phyloP scores from a whole-genome alignment of 2,888 invertebrate species.

The Ornithoptera alexandrae region DNA sequence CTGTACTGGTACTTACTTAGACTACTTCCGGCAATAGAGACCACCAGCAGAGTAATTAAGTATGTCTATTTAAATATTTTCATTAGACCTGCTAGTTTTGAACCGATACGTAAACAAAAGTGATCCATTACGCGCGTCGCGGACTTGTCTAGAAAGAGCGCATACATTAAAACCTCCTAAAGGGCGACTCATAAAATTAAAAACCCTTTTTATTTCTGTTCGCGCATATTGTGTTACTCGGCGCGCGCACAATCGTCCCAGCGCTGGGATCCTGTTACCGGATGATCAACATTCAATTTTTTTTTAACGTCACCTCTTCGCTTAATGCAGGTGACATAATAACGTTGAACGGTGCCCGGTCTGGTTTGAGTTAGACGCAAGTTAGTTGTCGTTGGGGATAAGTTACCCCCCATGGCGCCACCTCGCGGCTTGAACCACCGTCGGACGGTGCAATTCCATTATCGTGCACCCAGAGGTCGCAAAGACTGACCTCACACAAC shows the following conservation, averaged over 20 bases:
- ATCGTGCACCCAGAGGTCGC: conserved; percentile 32
- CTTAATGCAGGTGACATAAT: conserved; percentile 1
- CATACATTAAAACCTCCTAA: conserved; percentile 16
- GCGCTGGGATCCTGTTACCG: conserved; percentile 28
- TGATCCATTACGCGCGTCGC: neutral
- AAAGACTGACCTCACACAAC: conserved; percentile 16
- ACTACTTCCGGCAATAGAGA: no score
- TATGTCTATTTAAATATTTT: neutral
- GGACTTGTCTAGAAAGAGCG: conserved; percentile 4
- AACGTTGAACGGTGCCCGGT: conserved; percentile 10
- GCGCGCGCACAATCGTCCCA: conserved; percentile 26
- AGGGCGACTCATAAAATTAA: conserved; percentile 26
- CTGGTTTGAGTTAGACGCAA: conserved; percentile 3
- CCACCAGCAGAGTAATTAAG: neutral
- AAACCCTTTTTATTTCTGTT: conserved; percentile 12
- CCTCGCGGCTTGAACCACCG: conserved; percentile 30
- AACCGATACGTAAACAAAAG: conserved; percentile 1
- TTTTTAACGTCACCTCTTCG: conserved; percentile 27
- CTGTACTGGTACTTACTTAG: no score
- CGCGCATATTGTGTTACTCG: conserved; percentile 25
- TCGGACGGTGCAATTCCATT: conserved; percentile 37
- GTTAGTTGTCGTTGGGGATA: conserved; percentile 5
- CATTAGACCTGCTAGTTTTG: neutral
- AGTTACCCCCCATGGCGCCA: conserved; percentile 33
- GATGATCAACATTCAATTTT: conserved; percentile 16